Percentiles rank a stretch among this genome's conserved stretches.
These are phyloP conservation scores for Callionymus lyra DNA, from an alignment of 2,113 vertebrate species.

Conservation along the genomic window DNA sequence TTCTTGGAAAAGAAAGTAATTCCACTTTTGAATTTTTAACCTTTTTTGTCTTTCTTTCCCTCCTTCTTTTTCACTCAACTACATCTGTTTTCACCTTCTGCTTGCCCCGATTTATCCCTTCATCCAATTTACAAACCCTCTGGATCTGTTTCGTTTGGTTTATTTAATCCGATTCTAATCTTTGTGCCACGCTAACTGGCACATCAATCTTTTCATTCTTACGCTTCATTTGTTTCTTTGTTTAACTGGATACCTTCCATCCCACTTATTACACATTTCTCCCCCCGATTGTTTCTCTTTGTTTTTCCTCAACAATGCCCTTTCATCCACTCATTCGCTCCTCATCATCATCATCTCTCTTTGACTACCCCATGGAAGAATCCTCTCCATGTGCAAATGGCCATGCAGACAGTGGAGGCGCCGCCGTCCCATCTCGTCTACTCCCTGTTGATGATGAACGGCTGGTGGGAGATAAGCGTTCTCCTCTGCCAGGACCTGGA, in stretches of 20 bases:
- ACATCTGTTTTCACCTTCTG: slow-evolving; percentile 7
- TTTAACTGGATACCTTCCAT: slow-evolving; percentile 8
- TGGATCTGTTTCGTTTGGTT: background rate
- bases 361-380: slow-evolving; percentile 65
- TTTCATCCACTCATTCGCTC: background rate
- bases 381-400: slow-evolving; percentile 90
- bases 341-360: background rate
- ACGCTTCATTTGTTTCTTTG: slow-evolving; percentile 9
- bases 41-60: slow-evolving; percentile 7
- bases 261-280: slow-evolving; percentile 6
- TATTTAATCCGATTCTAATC: background rate
- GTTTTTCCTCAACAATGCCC: slow-evolving; percentile 8
- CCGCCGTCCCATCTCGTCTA: slow-evolving; percentile 77
- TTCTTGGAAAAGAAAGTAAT: slow-evolving; percentile 25
- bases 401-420: slow-evolving; percentile 71
- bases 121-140: background rate
- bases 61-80: slow-evolving; percentile 12
- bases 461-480: slow-evolving; percentile 93
- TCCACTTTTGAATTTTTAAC: slow-evolving; percentile 25
- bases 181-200: slow-evolving; percentile 13
- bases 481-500: slow-evolving; percentile 90
- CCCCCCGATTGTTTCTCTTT: background rate
- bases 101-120: background rate
- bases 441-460: slow-evolving; percentile 87
- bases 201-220: slow-evolving; percentile 4